A percentile compares a stretch with the other conserved stretches of the same genome.
Evolutionary conservation across 2,888 invertebrate genomes (phyloP).

Genomic region (Hemithea aestivaria): DNA sequence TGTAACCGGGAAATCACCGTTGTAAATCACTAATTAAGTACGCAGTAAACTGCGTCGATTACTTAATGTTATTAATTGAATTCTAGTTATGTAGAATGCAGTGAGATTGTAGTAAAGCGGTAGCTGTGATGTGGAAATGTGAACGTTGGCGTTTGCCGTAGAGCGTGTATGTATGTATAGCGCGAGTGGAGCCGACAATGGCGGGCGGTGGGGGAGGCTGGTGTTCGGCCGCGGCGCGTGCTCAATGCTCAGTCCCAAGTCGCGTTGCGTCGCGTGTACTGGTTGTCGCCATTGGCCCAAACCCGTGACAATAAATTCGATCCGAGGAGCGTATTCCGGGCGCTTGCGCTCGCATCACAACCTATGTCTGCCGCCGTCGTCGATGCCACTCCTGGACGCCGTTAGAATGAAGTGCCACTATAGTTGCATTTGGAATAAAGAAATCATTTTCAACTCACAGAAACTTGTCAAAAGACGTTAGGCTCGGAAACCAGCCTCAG

Average conservation of each 20-base stretch:
- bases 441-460: slow-evolving; percentile 95
- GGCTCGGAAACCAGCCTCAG: slow-evolving; percentile 51
- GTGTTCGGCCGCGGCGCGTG: slow-evolving; percentile 31
- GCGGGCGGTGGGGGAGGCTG: slow-evolving; percentile 37
- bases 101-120: slow-evolving; percentile 4
- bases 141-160: slow-evolving; percentile 30
- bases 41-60: not conserved
- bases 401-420: slow-evolving; percentile 86
- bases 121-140: slow-evolving; percentile 26
- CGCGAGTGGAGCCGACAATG: slow-evolving; percentile 24
- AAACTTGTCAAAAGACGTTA: slow-evolving; percentile 96
- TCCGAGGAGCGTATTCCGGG: slow-evolving; percentile 58
- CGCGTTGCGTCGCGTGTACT: slow-evolving; percentile 61
- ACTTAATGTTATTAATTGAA: slow-evolving; percentile 1
- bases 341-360: slow-evolving; percentile 68
- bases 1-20: no score
- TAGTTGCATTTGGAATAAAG: slow-evolving; percentile 95
- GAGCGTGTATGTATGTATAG: slow-evolving; percentile 21
- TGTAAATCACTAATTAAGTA: not conserved
- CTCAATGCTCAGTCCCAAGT: slow-evolving; percentile 53
- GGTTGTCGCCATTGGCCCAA: slow-evolving; percentile 42
- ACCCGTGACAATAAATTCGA: slow-evolving; percentile 76
- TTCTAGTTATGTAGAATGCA: slow-evolving; percentile 3
- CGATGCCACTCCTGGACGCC: slow-evolving; percentile 67
- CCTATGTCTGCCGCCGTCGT: slow-evolving; percentile 73